Evolutionary conservation across 2,888 invertebrate species (phyloP).

Genomic region (Ferrisia virgata): DNA sequence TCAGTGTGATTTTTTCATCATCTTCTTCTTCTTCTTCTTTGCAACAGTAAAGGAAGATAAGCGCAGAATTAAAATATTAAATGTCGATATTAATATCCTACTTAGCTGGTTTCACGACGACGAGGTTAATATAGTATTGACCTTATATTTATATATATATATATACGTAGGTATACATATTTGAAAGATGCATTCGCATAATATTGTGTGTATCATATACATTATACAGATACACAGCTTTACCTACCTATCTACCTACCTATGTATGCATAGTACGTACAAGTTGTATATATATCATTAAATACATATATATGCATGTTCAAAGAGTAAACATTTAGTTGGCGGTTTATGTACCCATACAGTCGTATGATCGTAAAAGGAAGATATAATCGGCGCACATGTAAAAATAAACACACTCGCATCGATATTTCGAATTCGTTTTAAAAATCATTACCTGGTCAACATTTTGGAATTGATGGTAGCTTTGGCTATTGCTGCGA

Average conservation of each 20-base stretch:
- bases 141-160: no score
- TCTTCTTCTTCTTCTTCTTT: no score
- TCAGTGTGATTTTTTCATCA: background rate
- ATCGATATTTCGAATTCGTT: background rate
- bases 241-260: no score
- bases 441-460: background rate
- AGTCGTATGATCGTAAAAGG: conserved; percentile 24
- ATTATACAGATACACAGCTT: background rate
- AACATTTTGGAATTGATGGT: background rate
- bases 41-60: conserved; percentile 5
- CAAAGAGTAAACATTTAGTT: conserved; percentile 9
- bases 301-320: conserved; percentile 18
- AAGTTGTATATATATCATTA: conserved; percentile 1
- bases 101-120: background rate
- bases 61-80: conserved; percentile 17
- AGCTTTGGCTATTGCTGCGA: no score
- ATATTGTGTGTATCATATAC: background rate
- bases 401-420: background rate
- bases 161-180: no score
- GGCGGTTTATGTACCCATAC: conserved; percentile 2
- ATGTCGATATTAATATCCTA: conserved; percentile 14
- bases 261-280: no score
- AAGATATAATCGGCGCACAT: background rate
- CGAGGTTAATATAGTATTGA: conserved; percentile 13
- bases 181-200: conserved; percentile 5